These are phyloP conservation scores for Tor tambroides DNA, from an alignment of 2,113 vertebrate genomes.

Conservation along the genomic window DNA sequence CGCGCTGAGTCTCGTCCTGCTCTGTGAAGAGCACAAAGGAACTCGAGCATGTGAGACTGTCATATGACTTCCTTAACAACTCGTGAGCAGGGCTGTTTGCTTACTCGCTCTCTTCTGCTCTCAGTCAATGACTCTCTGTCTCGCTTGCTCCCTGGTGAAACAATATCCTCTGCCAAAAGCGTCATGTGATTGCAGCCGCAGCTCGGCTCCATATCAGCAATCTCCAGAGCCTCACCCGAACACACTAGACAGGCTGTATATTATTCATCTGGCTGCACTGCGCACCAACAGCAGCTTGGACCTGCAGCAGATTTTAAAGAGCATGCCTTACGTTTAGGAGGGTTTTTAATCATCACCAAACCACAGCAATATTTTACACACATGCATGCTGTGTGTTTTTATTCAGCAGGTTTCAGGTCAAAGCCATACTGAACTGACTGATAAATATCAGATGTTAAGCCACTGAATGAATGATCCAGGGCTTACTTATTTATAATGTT, in stretches of 20 bases:
- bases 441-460: background rate
- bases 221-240: conserved; percentile 42
- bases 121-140: conserved; percentile 24
- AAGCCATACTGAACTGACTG: background rate
- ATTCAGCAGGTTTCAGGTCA: background rate
- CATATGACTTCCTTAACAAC: conserved; percentile 86
- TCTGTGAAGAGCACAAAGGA: conserved; percentile 76
- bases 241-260: conserved; percentile 9
- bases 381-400: background rate
- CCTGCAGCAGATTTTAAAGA: background rate
- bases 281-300: background rate
- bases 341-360: background rate
- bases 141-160: conserved; percentile 68
- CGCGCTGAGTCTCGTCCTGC: conserved; percentile 58
- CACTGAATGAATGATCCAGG: background rate
- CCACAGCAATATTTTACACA: too few species aligned
- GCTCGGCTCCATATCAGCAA: conserved; percentile 63
- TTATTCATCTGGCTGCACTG: conserved; percentile 11
- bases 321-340: background rate
- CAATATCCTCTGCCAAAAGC: conserved; percentile 71
- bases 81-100: conserved; percentile 75
- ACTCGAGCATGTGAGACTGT: conserved; percentile 82
- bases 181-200: conserved; percentile 80
- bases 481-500: background rate
- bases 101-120: conserved; percentile 22